These are phyloP conservation scores for Pristionchus maxplancki DNA, from an alignment of 2,888 invertebrate genomes.

Conservation along the genomic window DNA sequence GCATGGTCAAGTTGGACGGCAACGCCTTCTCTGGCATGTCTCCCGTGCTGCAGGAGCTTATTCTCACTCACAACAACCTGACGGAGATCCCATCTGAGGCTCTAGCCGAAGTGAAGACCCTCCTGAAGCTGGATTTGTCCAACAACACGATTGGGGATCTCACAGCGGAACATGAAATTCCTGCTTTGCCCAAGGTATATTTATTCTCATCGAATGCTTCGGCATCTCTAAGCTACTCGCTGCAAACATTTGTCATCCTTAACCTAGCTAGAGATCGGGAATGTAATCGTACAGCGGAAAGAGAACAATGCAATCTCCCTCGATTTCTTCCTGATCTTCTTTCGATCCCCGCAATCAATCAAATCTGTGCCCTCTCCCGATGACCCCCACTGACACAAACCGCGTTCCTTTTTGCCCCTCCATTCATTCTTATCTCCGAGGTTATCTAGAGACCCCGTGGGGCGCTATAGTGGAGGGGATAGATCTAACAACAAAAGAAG, in stretches of 20 bases:
- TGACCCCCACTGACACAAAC: background rate
- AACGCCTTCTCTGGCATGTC: constrained; percentile 74
- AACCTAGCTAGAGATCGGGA: background rate
- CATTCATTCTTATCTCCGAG: background rate
- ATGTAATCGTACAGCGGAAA: constrained; percentile 3
- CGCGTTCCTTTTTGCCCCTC: constrained; percentile 5
- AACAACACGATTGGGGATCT: constrained; percentile 75
- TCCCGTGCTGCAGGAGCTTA: constrained; percentile 71
- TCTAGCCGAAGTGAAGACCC: constrained; percentile 63
- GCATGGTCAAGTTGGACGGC: constrained; percentile 65
- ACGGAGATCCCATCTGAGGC: constrained; percentile 66
- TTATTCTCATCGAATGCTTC: too few species aligned
- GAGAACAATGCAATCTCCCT: constrained; percentile 1
- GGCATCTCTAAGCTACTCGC: background rate
- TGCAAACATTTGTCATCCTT: too few species aligned
- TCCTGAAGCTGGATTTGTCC: constrained; percentile 73
- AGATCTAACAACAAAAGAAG: too few species aligned
- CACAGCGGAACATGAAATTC: constrained; percentile 65
- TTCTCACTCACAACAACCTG: constrained; percentile 67
- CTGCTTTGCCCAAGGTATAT: constrained; percentile 72
- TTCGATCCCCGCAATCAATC: constrained; percentile 18
- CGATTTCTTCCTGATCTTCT: background rate
- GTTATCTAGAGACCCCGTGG: constrained; percentile 11
- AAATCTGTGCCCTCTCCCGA: background rate
- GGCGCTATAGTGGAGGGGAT: background rate